Conservation (phyloP, 2,797 vertebrate species). For the Morus bassanus region DNA sequence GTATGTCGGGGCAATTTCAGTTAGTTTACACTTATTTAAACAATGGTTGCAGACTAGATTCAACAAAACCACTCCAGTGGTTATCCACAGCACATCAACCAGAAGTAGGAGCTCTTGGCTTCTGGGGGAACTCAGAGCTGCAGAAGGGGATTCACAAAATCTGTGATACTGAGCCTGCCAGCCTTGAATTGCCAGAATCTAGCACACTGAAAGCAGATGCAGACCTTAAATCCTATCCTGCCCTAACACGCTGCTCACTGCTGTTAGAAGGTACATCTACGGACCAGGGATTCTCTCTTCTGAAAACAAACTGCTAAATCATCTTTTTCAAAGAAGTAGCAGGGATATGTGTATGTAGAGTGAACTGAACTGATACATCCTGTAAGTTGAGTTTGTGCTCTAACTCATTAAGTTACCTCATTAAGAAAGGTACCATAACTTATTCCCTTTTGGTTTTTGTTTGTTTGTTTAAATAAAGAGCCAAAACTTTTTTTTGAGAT, state of each 20-base stretch:
- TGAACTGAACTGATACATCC: background rate
- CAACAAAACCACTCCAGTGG: background rate
- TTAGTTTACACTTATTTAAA: background rate
- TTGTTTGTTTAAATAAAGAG: background rate
- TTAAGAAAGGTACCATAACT: background rate
- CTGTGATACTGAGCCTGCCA: background rate
- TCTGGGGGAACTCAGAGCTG: background rate
- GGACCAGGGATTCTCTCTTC: background rate
- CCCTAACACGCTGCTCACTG: background rate
- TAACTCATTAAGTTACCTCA: background rate
- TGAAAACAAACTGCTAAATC: background rate
- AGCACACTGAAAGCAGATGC: background rate
- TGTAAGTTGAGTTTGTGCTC: background rate
- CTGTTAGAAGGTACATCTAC: background rate
- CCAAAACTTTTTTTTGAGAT: background rate
- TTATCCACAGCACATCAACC: background rate
- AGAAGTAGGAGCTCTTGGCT: background rate
- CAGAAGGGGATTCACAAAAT: background rate
- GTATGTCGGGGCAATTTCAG: background rate
- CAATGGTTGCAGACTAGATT: background rate
- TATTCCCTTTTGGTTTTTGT: background rate
- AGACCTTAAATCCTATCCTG: background rate
- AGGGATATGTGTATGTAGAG: background rate
- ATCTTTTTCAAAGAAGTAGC: background rate
- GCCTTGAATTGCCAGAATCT: background rate